Percentiles rank a stretch among this genome's conserved stretches.
Conservation (phyloP, 2,113 vertebrate species). For the Sitta europaea region DNA sequence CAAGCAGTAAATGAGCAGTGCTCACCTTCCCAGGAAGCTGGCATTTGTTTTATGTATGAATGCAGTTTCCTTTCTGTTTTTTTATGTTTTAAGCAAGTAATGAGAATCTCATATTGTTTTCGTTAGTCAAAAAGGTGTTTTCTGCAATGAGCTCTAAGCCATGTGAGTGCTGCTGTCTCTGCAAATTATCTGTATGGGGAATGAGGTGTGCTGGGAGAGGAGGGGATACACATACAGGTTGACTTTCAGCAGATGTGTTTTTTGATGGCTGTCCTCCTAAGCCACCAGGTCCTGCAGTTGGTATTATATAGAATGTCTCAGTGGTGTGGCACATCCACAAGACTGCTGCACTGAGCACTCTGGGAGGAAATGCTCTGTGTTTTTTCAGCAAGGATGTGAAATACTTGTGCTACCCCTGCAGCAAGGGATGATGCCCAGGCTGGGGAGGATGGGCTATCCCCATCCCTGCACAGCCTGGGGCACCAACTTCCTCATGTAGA, state of each 20-base stretch:
- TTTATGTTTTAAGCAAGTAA: not conserved
- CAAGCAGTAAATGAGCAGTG: not conserved
- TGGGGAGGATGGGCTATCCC: not conserved
- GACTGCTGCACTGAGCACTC: accelerated
- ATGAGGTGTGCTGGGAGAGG: not conserved
- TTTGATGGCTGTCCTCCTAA: not conserved
- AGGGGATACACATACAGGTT: not conserved
- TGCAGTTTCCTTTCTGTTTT: not conserved
- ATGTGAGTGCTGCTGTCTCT: not conserved
- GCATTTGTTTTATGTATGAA: not conserved
- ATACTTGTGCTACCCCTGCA: not conserved
- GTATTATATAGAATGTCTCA: no score
- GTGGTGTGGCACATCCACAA: not conserved
- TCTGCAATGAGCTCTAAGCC: not conserved
- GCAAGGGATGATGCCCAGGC: not conserved
- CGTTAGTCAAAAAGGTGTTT: not conserved
- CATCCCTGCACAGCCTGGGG: not conserved
- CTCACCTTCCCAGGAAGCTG: not conserved
- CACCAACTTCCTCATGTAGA: no score
- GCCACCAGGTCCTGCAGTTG: not conserved
- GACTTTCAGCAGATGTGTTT: not conserved
- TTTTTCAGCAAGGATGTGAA: not conserved
- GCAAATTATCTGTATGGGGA: no score
- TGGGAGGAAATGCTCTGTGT: not conserved
- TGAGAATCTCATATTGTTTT: not conserved